Conservation (phyloP, 1,140 invertebrate genomes). For the Subanguina moxae region DNA sequence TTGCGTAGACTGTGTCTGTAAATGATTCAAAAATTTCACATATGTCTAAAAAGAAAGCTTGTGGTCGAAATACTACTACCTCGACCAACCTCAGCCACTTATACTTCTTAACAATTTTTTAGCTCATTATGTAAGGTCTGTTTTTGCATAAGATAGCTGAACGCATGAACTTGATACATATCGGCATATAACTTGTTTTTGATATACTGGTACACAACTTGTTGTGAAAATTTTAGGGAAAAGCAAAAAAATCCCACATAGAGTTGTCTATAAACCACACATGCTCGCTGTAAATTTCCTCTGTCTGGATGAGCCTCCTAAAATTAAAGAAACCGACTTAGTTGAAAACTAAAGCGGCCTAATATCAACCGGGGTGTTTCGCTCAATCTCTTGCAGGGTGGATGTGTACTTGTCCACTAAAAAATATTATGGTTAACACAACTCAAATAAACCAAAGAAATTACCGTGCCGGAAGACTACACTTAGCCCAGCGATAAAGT, state of each 20-base stretch:
- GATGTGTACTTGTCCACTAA: slow-evolving; percentile 81
- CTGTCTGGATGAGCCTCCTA: slow-evolving; percentile 85
- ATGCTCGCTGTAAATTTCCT: slow-evolving; percentile 88
- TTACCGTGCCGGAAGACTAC: slow-evolving; percentile 79
- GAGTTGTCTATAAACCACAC: slow-evolving; percentile 87
- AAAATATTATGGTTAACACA: too few species aligned
- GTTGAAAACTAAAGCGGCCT: slow-evolving; percentile 62
- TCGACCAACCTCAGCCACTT: too few species aligned
- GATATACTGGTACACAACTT: too few species aligned
- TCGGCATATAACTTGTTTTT: slow-evolving; percentile 1
- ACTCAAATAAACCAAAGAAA: too few species aligned
- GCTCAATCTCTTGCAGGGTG: slow-evolving; percentile 81
- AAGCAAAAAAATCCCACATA: slow-evolving; percentile 69
- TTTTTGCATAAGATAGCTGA: too few species aligned
- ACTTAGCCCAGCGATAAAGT: slow-evolving; percentile 83
- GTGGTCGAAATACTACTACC: too few species aligned
- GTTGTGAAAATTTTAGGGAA: too few species aligned
- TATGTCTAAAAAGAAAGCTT: too few species aligned
- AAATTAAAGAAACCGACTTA: slow-evolving; percentile 17
- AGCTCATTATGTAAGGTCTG: too few species aligned
- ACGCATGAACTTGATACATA: slow-evolving; percentile 8
- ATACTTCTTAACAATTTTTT: too few species aligned
- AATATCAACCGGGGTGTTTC: slow-evolving; percentile 67
- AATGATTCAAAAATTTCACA: too few species aligned
- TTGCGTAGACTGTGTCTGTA: too few species aligned